Evolutionary conservation across 2,113 vertebrate genomes (phyloP), one percentile per base, ranked within the genome.

Genomic region (Eulemur rufifrons): DNA sequence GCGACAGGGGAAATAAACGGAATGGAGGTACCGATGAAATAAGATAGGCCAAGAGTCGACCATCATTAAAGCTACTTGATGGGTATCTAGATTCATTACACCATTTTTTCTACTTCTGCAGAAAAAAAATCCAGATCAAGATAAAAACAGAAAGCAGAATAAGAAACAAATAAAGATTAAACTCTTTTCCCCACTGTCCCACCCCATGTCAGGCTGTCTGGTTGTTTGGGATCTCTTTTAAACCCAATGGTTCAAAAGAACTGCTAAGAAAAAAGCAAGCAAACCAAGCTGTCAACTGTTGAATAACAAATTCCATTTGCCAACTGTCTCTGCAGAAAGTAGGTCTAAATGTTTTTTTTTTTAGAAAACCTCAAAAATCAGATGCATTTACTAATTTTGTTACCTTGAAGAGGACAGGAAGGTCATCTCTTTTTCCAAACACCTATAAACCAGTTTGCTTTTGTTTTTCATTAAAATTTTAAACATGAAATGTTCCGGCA

Each of bases 381-480:
- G 47, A 66, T 50, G n/a, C 10, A 14, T 52, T 89, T 94, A 54
- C 56, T 85, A 86, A 89, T 85, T 94, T 47, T 90, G 45, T 80
- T 96, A 50, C 34, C 63, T 92, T 45, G 5, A 92, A 92, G 47
- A 88, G 12, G 86, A 89, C 42, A 91, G 52, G 88, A 96, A 87
- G 52, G 37, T 42, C 17, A 84, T 27, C 37, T 83, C 52, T 84
- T 89, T 59, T 92, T 85, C 74, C 52, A 86, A 59, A 93, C 78
- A 85, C 32, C 76, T 88, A 76, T 59, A 94, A 95, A 93, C 2
- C 76, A 92, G 42, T 92, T 85, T 90, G 45, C 71, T 76, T 83
- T 97, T 84, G 85, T 80, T 97, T 95, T 93, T 80, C 76, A 93
- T 93, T 95, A 95, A 80, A 90, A 88, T 91, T 96, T 95, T 95